A percentile compares a stretch with the other conserved stretches of the same genome.
These are phyloP conservation scores for Synergus umbraculus DNA, from an alignment of 2,888 invertebrate species.

Conservation along the genomic window DNA sequence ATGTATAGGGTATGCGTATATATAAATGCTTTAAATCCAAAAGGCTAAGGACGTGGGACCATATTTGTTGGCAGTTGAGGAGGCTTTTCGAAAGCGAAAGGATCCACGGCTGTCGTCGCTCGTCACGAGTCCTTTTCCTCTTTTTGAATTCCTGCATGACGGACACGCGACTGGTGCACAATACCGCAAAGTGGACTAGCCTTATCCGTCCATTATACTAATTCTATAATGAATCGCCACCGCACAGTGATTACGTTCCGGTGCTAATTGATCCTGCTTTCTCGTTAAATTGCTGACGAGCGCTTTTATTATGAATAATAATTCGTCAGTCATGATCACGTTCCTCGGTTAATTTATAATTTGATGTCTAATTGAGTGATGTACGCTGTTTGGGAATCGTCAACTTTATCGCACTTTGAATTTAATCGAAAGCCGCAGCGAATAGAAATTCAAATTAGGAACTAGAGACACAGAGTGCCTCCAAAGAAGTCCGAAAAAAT, in stretches of 20 bases:
- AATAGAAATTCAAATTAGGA: too few relatives aligned
- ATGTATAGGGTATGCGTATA: too few relatives aligned
- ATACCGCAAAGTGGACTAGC: slow-evolving; percentile 19
- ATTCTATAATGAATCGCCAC: slow-evolving; percentile 30
- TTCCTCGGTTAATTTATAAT: background rate
- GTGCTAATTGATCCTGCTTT: slow-evolving; percentile 32
- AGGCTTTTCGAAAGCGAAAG: background rate
- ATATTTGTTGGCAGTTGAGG: background rate
- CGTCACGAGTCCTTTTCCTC: slow-evolving; percentile 15
- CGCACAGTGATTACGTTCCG: slow-evolving; percentile 20
- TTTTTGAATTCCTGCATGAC: slow-evolving; percentile 21
- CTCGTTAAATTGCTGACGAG: slow-evolving; percentile 32
- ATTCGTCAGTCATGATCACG: slow-evolving; percentile 10
- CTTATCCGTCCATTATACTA: slow-evolving; percentile 35
- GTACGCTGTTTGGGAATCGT: too few relatives aligned
- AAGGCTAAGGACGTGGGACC: slow-evolving; percentile 23
- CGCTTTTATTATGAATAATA: slow-evolving; percentile 37
- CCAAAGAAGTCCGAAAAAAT: background rate
- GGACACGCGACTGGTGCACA: slow-evolving; percentile 30
- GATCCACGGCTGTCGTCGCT: slow-evolving; percentile 21
- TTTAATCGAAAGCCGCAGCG: too few relatives aligned
- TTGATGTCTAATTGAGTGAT: too few relatives aligned
- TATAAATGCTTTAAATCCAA: background rate
- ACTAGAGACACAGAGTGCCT: background rate
- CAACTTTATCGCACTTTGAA: too few relatives aligned